These are phyloP conservation scores for Aspidapion aeneum DNA, from an alignment of 2,888 invertebrate species.

Conservation along the genomic window DNA sequence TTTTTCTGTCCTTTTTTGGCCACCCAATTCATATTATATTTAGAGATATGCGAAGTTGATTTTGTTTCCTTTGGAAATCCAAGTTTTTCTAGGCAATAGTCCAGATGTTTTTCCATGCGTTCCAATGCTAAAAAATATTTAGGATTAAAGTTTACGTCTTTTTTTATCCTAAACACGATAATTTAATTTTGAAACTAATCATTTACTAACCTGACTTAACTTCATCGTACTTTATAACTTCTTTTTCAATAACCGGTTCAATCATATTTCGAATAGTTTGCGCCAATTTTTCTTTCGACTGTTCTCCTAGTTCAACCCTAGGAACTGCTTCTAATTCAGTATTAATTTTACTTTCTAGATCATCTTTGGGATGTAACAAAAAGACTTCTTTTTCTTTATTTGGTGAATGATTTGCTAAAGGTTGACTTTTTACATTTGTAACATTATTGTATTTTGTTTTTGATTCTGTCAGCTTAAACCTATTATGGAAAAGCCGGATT, in stretches of 20 bases:
- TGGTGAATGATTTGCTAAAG: neutral
- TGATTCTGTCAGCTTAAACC: too few relatives aligned
- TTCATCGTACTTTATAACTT: slow-evolving; percentile 28
- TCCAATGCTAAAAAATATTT: slow-evolving; percentile 27
- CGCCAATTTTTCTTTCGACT: slow-evolving; percentile 21
- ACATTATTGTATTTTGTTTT: too few relatives aligned
- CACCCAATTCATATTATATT: neutral
- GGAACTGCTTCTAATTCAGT: slow-evolving; percentile 9
- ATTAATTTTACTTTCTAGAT: slow-evolving; percentile 14
- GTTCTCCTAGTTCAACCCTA: slow-evolving; percentile 21
- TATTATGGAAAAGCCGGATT: too few relatives aligned
- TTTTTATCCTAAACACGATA: neutral
- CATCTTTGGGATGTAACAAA: slow-evolving; percentile 17
- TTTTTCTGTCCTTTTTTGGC: neutral
- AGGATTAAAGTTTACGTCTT: neutral
- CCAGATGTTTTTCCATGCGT: slow-evolving; percentile 26
- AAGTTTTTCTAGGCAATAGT: slow-evolving; percentile 12
- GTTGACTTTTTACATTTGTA: too few relatives aligned
- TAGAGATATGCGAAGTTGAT: neutral
- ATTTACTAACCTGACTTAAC: slow-evolving; percentile 26
- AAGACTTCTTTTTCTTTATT: slow-evolving; percentile 9
- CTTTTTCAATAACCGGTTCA: slow-evolving; percentile 28
- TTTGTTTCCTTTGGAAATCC: neutral
- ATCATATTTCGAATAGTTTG: slow-evolving; percentile 23
- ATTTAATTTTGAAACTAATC: neutral